Evolutionary conservation across 2,797 vertebrate genomes (phyloP).

Genomic region (Catostomus latipinnis): DNA sequence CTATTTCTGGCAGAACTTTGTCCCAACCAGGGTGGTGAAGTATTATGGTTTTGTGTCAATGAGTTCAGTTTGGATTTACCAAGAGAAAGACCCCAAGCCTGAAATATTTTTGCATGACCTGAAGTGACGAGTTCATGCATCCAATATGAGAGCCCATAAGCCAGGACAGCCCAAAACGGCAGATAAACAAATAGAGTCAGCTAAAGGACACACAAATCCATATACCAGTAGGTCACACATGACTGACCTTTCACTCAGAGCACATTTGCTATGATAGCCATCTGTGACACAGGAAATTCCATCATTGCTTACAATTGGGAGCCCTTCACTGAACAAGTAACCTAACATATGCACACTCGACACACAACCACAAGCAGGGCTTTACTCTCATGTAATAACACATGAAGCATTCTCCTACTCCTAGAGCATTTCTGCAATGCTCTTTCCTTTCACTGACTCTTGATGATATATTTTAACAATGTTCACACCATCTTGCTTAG

Average conservation of each 20-base stretch:
- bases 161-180: not conserved
- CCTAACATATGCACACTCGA: not conserved
- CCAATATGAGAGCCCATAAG: not conserved
- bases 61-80: not conserved
- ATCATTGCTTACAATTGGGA: slow-evolving; percentile 42
- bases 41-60: too few relatives aligned
- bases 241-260: slow-evolving; percentile 46
- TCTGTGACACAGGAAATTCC: slow-evolving; percentile 59
- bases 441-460: not conserved
- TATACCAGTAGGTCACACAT: not conserved
- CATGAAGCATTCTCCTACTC: not conserved
- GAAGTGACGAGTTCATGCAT: not conserved
- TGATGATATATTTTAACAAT: not conserved
- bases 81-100: not conserved
- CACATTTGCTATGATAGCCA: slow-evolving; percentile 1
- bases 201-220: slow-evolving; percentile 39
- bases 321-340: slow-evolving; percentile 15
- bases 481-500: not conserved
- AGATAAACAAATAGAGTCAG: slow-evolving; percentile 28
- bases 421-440: not conserved
- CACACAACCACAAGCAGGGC: not conserved
- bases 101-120: not conserved
- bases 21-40: not conserved
- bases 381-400: not conserved
- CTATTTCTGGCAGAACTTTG: not conserved